phyloP scores from a whole-genome alignment of 2,113 vertebrate genomes.

The Cryptotis parvus region DNA sequence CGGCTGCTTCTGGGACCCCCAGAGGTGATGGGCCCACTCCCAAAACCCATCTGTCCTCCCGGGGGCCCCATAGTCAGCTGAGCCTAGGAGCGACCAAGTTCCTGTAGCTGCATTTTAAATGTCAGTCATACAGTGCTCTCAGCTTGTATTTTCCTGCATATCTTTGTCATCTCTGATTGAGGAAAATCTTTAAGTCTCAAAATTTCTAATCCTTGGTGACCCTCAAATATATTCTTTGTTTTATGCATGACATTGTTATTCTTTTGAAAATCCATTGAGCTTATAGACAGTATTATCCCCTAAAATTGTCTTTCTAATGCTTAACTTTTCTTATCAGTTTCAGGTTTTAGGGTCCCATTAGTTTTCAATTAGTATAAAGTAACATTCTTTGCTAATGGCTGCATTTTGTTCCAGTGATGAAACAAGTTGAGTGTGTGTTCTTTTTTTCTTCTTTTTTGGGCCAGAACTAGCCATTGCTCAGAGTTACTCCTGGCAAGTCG shows the following conservation, averaged over 20 bases:
- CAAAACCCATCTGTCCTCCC: too few species aligned
- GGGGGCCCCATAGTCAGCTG: too few species aligned
- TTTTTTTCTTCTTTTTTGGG: too few species aligned
- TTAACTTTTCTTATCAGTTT: slow-evolving; percentile 8
- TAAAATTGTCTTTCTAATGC: slow-evolving; percentile 20
- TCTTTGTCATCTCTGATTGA: neutral
- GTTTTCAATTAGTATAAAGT: slow-evolving; percentile 24
- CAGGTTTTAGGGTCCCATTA: slow-evolving; percentile 26
- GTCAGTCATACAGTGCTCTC: neutral
- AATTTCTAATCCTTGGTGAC: neutral
- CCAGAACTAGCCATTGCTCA: too few species aligned
- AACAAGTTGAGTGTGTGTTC: neutral
- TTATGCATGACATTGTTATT: slow-evolving; percentile 21
- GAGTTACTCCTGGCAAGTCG: too few species aligned
- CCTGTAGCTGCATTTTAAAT: neutral
- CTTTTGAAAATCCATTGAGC: neutral
- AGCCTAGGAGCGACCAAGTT: too few species aligned
- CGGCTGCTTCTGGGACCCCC: too few species aligned
- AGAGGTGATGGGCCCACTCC: too few species aligned
- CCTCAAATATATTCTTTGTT: neutral
- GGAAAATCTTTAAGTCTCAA: slow-evolving; percentile 6
- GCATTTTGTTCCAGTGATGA: neutral
- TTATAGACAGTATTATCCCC: neutral
- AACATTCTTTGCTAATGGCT: neutral
- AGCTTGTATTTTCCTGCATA: neutral